phyloP scores from a whole-genome alignment of 2,797 vertebrate genomes.

The Periophthalmus magnuspinnatus region DNA sequence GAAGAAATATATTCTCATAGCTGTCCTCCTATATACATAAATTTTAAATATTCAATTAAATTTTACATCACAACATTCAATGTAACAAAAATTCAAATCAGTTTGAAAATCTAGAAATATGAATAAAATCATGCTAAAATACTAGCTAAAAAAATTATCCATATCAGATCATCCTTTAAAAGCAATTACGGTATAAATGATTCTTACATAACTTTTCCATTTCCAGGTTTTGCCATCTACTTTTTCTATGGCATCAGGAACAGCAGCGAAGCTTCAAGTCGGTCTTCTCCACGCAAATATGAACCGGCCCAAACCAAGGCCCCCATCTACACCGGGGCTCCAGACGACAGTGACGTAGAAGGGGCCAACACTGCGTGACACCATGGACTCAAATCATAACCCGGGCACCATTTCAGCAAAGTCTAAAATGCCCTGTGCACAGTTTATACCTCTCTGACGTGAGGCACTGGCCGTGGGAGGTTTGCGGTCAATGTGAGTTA shows the following conservation, averaged over 20 bases:
- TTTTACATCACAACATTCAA: no score
- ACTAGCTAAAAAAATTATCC: not conserved
- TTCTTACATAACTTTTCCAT: slow-evolving; percentile 12
- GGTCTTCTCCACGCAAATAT: slow-evolving; percentile 56
- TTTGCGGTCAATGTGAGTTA: slow-evolving; percentile 31
- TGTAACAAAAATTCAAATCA: no score
- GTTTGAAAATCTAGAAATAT: no score
- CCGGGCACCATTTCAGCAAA: slow-evolving; percentile 20
- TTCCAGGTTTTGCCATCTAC: slow-evolving; percentile 89
- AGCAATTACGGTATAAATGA: not conserved
- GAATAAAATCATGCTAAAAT: no score
- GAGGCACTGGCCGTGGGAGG: slow-evolving; percentile 44
- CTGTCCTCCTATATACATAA: no score
- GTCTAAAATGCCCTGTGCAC: slow-evolving; percentile 38
- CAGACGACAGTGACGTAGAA: slow-evolving; percentile 68
- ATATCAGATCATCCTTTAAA: no score
- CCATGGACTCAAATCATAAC: slow-evolving; percentile 17
- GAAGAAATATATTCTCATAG: not conserved
- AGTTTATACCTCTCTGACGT: slow-evolving; percentile 64
- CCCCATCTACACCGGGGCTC: slow-evolving; percentile 67
- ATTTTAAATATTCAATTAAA: no score
- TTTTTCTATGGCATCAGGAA: slow-evolving; percentile 89
- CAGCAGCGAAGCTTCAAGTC: slow-evolving; percentile 79
- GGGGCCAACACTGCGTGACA: slow-evolving; percentile 66
- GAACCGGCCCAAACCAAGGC: slow-evolving; percentile 65